Evolutionary conservation across 1,140 invertebrate species (phyloP), one percentile per base, ranked within the genome.

Genomic region (Bombus balteatus): DNA sequence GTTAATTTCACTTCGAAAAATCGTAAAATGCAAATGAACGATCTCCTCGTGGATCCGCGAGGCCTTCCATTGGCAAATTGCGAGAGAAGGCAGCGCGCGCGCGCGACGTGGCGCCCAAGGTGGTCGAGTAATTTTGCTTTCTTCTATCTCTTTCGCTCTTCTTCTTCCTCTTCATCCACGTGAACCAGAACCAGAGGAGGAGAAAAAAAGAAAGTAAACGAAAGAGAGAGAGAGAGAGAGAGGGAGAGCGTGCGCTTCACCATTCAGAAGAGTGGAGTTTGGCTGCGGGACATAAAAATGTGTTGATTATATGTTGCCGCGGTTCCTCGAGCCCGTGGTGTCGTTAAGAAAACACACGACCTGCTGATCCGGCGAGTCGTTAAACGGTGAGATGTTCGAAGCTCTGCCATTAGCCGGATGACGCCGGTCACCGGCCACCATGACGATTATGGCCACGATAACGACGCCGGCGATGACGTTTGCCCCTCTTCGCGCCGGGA

Each of bases 251-350:
- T 81, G 89, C 82, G 88, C 90, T 91, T 90, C 89, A 86, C 89
- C 94, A 95, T 94, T 94, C 93, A 94, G 94, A 92, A 94, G 81
- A 94, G 57, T n/a, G 91, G 93, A 94, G 90, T 94, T 94, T 92
- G 93, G 92, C 92, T 92, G 92, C 91, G 89, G 93, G 93, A 94
- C 94, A 95, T 95, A 95, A 95, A 95, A 95, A 95, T 95, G 94
- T 94, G 94, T 95, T 95, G 94, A 95, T 95, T 95, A 95, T 95
- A 95, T 92, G 94, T 95, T 95, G 92, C 86, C 57, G 83, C 72
- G 79, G 82, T 89, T 92, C 91, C 91, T 91, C 72, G 85, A 87
- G 85, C 82, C 89, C 87, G 81, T 93, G 93, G 92, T 95, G 94
- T 95, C 94, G 94, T 95, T 94, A 94, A 93, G 91, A 89, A 93